phyloP scores from a whole-genome alignment of 2,113 vertebrate genomes.

The Corynorhinus townsendii region DNA sequence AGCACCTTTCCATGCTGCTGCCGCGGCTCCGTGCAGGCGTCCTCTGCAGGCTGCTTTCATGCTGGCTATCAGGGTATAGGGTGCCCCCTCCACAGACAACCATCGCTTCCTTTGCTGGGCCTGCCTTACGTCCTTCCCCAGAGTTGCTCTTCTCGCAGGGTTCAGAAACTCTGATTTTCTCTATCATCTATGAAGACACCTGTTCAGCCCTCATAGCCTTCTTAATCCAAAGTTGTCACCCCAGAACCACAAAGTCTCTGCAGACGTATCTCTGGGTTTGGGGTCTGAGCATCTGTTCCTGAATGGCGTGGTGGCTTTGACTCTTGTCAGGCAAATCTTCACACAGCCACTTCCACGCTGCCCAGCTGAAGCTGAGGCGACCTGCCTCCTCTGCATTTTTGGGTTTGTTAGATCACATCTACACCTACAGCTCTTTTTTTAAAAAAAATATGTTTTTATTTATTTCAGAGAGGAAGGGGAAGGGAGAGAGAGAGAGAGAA shows the following conservation, averaged over 20 bases:
- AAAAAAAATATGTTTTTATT: too few relatives aligned
- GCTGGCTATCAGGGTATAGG: background rate
- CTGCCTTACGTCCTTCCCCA: background rate
- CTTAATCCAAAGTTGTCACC: background rate
- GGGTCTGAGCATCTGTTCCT: background rate
- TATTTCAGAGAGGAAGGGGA: too few relatives aligned
- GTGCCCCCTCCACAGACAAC: background rate
- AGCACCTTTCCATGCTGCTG: fast-evolving
- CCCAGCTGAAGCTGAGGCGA: background rate
- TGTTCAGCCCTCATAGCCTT: background rate
- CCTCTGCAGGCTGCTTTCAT: too few relatives aligned
- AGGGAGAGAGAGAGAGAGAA: too few relatives aligned
- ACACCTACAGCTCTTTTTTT: background rate
- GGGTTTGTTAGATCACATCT: background rate
- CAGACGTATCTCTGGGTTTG: fast-evolving
- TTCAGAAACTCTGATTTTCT: background rate
- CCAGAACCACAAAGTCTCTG: background rate
- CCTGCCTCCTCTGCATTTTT: background rate
- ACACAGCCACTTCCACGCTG: background rate
- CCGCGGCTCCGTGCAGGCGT: fast-evolving
- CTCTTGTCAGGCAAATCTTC: constrained; percentile 34
- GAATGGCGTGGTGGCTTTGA: background rate
- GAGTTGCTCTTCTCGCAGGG: background rate
- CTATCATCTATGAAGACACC: background rate
- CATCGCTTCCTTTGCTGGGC: fast-evolving